phyloP scores from a whole-genome alignment of 2,888 invertebrate species.

The Deilephila porcellus region DNA sequence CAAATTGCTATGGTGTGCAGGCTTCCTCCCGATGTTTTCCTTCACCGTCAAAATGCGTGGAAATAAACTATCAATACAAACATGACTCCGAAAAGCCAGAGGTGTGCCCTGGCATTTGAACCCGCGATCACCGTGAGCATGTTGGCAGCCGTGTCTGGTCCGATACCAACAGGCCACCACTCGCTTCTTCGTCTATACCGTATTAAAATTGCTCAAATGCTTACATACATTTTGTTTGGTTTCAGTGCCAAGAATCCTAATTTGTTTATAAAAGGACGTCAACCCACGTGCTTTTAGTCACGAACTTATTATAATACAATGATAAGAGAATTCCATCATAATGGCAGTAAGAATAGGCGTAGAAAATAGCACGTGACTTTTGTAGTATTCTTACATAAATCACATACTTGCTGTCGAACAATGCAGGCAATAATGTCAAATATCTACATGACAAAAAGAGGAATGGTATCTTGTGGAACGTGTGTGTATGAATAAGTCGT shows the following conservation, averaged over 20 bases:
- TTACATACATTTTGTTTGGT: neutral
- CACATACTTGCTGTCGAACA: constrained; percentile 56
- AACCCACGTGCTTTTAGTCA: neutral
- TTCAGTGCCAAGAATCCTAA: neutral
- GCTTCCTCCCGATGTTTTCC: too few species aligned
- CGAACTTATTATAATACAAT: neutral
- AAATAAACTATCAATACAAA: too few species aligned
- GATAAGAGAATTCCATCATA: constrained; percentile 7
- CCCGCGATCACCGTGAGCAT: too few species aligned
- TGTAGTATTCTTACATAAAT: constrained; percentile 55
- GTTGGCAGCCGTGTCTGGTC: too few species aligned
- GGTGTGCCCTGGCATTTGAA: too few species aligned
- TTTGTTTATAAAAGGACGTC: neutral
- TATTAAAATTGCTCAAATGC: neutral
- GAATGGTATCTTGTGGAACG: constrained; percentile 50
- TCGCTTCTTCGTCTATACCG: neutral
- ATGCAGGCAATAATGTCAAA: constrained; percentile 52
- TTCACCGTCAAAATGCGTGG: too few species aligned
- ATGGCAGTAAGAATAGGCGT: constrained; percentile 41
- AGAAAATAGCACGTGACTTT: constrained; percentile 46
- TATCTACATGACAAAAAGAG: constrained; percentile 71
- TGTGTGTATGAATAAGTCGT: constrained; percentile 41
- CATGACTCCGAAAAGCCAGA: too few species aligned
- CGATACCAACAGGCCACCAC: too few species aligned
- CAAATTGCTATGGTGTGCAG: too few species aligned